Evolutionary conservation across 2,797 vertebrate genomes (phyloP), one percentile per base, ranked within the genome.

Genomic region (Aulostomus chinensis): DNA sequence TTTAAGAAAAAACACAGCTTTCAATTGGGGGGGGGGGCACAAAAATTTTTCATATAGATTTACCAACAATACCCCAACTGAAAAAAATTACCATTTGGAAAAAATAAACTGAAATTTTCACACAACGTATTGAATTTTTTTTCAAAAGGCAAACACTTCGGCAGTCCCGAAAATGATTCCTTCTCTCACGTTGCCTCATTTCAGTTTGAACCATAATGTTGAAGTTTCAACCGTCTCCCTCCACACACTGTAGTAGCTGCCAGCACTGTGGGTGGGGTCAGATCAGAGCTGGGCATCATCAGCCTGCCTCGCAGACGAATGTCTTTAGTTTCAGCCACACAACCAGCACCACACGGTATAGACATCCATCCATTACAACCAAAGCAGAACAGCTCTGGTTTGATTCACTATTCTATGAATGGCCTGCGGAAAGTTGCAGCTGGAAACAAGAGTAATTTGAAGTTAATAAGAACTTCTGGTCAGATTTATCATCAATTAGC

Each of bases 251-350:
- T 37, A 49, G 40, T 4, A 39, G 65, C 3, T 67, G 61, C 63
- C 70, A 70, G 42, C 13, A 12, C 20, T 17, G 51, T 59, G 69
- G 72, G 55, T 74, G 68, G 67, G 73, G 63, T 1, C 22, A 42
- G 43, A 33, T 52, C 20, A 7, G 36, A 47, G 49, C 15, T 31
- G 8, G 42, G 41, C 42, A 53, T 50, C 39, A 63, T 73, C 63
- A 16, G 48, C 57, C 73, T 78, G 73, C 76, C 85, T 62, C 12
- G 0, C 10, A 55, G 41, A 80, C 67, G 24, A 86, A 75, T 78
- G 64, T 13, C 30, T 66, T 57, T 35, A 65, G 65, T 68, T 56
- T 13, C 63, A 61, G 45, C 61, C 47, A 8, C 64, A 64, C 52
- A 68, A 70, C 51, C 39, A 50, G 32, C 55, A 60, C 61, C 78